Conservation (phyloP, 2,113 vertebrate species). For the Myrmecophaga tridactyla region DNA sequence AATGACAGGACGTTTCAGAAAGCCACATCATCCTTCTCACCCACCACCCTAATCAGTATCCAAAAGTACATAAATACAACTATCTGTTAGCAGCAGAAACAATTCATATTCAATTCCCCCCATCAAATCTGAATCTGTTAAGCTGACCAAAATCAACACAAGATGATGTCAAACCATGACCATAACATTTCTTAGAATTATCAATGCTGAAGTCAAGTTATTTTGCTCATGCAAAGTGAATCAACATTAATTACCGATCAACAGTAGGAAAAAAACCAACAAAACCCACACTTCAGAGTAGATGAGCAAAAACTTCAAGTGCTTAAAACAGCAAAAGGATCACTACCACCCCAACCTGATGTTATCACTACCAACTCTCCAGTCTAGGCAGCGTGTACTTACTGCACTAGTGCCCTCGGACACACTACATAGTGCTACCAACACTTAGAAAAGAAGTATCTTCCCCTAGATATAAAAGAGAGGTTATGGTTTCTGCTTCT, state of each 20-base stretch:
- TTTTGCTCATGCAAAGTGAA: fast-evolving
- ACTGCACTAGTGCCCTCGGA: not conserved
- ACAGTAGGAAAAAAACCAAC: no score
- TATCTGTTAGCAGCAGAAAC: slow-evolving; percentile 28
- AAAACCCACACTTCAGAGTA: not conserved
- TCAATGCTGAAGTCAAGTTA: not conserved
- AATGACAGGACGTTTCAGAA: slow-evolving; percentile 9
- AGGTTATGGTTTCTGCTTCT: slow-evolving; percentile 26
- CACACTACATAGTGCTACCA: not conserved
- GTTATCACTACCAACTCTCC: not conserved
- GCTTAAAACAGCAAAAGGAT: slow-evolving; percentile 6
- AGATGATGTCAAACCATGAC: slow-evolving; percentile 39
- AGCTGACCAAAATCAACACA: slow-evolving; percentile 45
- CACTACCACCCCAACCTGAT: not conserved
- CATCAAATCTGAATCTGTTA: slow-evolving; percentile 26
- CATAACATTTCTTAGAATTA: not conserved
- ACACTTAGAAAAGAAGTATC: slow-evolving; percentile 19
- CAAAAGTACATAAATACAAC: slow-evolving; percentile 31
- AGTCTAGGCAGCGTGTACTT: not conserved
- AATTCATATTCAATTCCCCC: slow-evolving; percentile 45
- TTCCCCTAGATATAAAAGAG: not conserved
- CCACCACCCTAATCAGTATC: not conserved
- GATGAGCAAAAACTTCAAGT: not conserved
- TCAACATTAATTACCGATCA: not conserved
- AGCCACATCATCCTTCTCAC: not conserved